Evolutionary conservation across 1,140 invertebrate species (phyloP), one percentile per base, ranked within the genome.

Genomic region (Drosophila santomea): DNA sequence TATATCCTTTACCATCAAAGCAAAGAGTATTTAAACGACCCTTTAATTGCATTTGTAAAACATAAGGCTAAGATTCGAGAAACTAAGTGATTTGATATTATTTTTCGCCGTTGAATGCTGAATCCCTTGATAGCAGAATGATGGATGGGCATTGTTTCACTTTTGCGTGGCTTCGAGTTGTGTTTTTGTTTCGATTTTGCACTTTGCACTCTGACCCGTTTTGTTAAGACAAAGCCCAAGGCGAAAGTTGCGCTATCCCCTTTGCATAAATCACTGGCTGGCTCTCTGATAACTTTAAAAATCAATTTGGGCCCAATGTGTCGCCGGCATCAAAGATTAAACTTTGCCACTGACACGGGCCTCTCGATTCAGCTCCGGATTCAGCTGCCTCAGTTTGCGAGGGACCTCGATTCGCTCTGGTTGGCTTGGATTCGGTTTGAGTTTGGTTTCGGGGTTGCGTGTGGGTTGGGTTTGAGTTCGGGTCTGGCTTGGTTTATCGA

Each of bases 291-390:
- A 74, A 66, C 55, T 76, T 76, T 76, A 76, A 76, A 69, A 76
- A 76, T 76, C 74, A 76, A 76, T 76, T 76, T 76, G 28, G 25
- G 72, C 44, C 55, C 73, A 55, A 67, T 76, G 62, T 76, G 74
- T 76, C 73, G 73, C 73, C 74, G 64, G 62, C 64, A 56, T 69
- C 51, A 57, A 69, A 71, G 67, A 71, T 71, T 71, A 69, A 71
- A 71, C 67, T 71, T 71, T 69, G 44, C 51, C 64, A 41, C 44
- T 57, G 67, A 69, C 67, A 69, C 25, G 64, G 67, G 51, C 39
- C 63, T 38, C 50, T 55, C 11, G 2, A 8, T 14, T 39, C 4
- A 14, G 58, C 36, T 17, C 17, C 50, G 17, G 38, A 20, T 57
- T 15, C 25, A 38, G 66, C 45, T 36, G 51, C 36, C 61, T 56